Percentiles rank a stretch among this genome's conserved stretches.
These are phyloP conservation scores for Brenthis hecate DNA, from an alignment of 2,888 invertebrate genomes.

Conservation along the genomic window DNA sequence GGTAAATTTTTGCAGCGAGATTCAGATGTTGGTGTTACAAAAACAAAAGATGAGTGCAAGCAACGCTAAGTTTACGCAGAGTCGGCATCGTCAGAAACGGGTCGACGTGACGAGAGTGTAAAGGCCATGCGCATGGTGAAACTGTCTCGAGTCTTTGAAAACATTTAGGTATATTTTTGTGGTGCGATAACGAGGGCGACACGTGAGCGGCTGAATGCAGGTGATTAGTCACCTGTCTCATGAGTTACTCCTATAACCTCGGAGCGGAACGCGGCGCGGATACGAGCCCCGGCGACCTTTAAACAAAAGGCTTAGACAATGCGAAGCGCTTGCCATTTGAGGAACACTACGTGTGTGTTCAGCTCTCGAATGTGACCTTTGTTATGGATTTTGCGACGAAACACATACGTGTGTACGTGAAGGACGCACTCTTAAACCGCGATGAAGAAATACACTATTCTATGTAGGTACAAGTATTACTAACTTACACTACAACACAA, in stretches of 20 bases:
- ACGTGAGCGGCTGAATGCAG: slow-evolving; percentile 36
- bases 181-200: slow-evolving; percentile 27
- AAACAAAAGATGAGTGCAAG: too few relatives aligned
- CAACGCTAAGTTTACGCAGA: too few relatives aligned
- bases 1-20: slow-evolving; percentile 9
- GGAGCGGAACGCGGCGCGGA: slow-evolving; percentile 29
- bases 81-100: background rate
- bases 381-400: slow-evolving; percentile 25
- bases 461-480: background rate
- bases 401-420: slow-evolving; percentile 21
- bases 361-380: slow-evolving; percentile 37
- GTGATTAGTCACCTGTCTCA: slow-evolving; percentile 47
- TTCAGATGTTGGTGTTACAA: too few relatives aligned
- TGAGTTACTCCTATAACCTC: slow-evolving; percentile 33
- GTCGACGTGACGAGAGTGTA: background rate
- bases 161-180: slow-evolving; percentile 24
- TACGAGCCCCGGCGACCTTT: slow-evolving; percentile 35
- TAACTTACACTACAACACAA: background rate
- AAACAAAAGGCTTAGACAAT: slow-evolving; percentile 44
- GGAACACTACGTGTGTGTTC: slow-evolving; percentile 30
- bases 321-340: slow-evolving; percentile 43
- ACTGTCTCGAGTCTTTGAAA: slow-evolving; percentile 7
- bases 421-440: slow-evolving; percentile 17
- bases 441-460: slow-evolving; percentile 1
- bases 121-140: background rate